These are phyloP conservation scores for Eueides isabella DNA, from an alignment of 1,140 invertebrate species.

Conservation along the genomic window DNA sequence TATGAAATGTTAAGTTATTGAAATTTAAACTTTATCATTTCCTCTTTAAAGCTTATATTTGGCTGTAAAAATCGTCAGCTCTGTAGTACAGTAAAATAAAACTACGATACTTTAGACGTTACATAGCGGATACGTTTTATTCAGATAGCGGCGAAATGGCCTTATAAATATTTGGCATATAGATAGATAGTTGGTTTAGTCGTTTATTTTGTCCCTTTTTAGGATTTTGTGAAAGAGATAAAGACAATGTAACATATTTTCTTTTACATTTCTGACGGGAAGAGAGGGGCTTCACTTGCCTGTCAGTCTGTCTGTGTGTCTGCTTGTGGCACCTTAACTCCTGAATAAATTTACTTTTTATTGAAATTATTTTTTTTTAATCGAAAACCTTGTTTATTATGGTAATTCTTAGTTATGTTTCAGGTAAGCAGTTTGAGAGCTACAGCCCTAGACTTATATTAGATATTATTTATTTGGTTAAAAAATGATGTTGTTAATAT, in stretches of 20 bases:
- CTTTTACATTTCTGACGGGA: too few relatives aligned
- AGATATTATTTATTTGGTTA: too few relatives aligned
- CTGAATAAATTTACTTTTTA: too few relatives aligned
- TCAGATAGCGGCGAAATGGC: not conserved
- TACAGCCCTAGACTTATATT: too few relatives aligned
- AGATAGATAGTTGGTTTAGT: not conserved
- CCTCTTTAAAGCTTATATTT: not conserved
- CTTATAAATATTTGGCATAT: constrained; percentile 9
- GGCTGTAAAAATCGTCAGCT: not conserved
- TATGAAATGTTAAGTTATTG: not conserved
- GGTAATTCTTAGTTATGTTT: too few relatives aligned
- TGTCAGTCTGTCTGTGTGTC: too few relatives aligned
- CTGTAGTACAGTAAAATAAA: constrained; percentile 16
- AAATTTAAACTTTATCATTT: not conserved
- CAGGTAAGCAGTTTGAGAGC: too few relatives aligned
- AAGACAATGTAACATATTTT: not conserved
- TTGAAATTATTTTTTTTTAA: too few relatives aligned
- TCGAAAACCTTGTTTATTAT: too few relatives aligned
- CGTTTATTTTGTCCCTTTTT: not conserved
- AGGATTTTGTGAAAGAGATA: not conserved
- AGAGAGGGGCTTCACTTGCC: too few relatives aligned
- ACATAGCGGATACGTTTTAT: constrained; percentile 13
- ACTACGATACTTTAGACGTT: constrained; percentile 23
- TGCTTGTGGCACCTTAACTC: too few relatives aligned
- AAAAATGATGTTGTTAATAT: too few relatives aligned